Percentiles rank a stretch among this genome's conserved stretches.
These are phyloP conservation scores for Tenthredo notha DNA, from an alignment of 2,888 invertebrate genomes.

Conservation along the genomic window DNA sequence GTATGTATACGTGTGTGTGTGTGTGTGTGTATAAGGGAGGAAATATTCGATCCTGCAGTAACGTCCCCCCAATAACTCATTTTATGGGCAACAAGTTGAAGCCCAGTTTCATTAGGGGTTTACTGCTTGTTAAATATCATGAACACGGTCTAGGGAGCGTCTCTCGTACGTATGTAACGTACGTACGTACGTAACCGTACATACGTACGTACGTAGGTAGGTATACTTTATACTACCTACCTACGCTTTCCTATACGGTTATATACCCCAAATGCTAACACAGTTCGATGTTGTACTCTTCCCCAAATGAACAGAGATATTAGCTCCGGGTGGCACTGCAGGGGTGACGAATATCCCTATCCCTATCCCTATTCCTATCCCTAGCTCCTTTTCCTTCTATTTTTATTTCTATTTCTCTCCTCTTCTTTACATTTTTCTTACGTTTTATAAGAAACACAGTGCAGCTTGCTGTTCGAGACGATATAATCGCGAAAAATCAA, in stretches of 20 bases:
- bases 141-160: slow-evolving; percentile 55
- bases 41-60: background rate
- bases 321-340: slow-evolving; percentile 19
- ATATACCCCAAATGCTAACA: slow-evolving; percentile 62
- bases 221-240: background rate
- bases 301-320: slow-evolving; percentile 31
- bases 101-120: slow-evolving; percentile 70
- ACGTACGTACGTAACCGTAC: background rate
- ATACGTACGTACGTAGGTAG: background rate
- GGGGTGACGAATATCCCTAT: background rate
- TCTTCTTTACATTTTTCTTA: background rate
- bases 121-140: slow-evolving; percentile 71
- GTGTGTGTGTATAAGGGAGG: background rate
- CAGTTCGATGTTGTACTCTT: slow-evolving; percentile 57
- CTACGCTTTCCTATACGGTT: background rate
- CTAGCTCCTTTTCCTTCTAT: too few relatives aligned
- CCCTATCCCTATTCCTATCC: background rate
- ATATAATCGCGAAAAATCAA: background rate
- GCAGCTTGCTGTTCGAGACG: background rate
- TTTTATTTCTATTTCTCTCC: background rate
- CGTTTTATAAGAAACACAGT: background rate
- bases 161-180: background rate
- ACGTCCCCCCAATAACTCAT: slow-evolving; percentile 62
- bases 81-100: slow-evolving; percentile 65
- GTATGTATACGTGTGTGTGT: background rate